Conservation (phyloP, 37 sponge, comb jelly and placozoan genomes). For the Dysidea cf. avara region DNA sequence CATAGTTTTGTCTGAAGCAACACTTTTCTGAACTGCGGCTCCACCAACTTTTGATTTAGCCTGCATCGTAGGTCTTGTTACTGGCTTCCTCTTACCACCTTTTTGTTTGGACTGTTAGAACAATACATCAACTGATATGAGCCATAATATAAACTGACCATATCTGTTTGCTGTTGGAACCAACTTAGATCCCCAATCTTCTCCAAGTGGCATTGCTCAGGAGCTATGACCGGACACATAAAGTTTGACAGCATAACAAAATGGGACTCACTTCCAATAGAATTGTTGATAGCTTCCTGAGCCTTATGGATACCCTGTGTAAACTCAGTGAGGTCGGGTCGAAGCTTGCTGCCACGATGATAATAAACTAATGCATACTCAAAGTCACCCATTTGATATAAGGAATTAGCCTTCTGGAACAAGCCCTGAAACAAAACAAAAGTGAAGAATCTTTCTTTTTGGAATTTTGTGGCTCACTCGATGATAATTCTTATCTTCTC, state of each 20-base stretch:
- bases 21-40: slow-evolving; percentile 44
- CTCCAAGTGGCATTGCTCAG: slow-evolving; percentile 82
- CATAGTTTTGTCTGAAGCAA: slow-evolving; percentile 79
- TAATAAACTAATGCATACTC: slow-evolving; percentile 94
- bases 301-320: slow-evolving; percentile 95
- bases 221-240: slow-evolving; percentile 43
- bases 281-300: slow-evolving; percentile 96
- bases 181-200: slow-evolving; percentile 89
- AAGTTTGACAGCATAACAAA: background rate
- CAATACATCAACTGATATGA: background rate
- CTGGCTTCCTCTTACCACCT: slow-evolving; percentile 61
- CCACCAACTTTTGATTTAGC: background rate
- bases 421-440: slow-evolving; percentile 70
- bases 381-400: slow-evolving; percentile 96
- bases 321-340: slow-evolving; percentile 93
- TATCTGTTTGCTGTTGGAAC: slow-evolving; percentile 82
- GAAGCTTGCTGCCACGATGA: slow-evolving; percentile 90
- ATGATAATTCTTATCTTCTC: slow-evolving; percentile 82
- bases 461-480: slow-evolving; percentile 22
- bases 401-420: slow-evolving; percentile 89
- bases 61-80: slow-evolving; percentile 3
- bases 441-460: background rate
- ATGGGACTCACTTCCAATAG: slow-evolving; percentile 83
- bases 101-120: slow-evolving; percentile 71
- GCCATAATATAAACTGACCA: too few species aligned